These are phyloP conservation scores for Ditylenchus weischeri DNA, from an alignment of 2,888 invertebrate genomes.

Conservation along the genomic window DNA sequence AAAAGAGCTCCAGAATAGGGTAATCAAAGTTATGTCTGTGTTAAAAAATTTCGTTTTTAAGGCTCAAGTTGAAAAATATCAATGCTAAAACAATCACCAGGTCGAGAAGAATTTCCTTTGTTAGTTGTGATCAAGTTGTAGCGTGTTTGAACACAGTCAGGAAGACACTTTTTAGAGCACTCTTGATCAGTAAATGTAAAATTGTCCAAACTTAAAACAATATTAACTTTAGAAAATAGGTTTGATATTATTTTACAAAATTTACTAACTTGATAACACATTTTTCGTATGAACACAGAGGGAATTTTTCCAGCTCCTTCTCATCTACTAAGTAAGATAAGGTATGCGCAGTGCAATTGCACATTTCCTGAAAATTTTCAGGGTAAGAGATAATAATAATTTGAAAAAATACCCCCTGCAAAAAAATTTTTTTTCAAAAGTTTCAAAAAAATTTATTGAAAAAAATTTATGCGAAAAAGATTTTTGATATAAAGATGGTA, in stretches of 20 bases:
- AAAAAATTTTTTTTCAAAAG: too few relatives aligned
- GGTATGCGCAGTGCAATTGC: constrained; percentile 52
- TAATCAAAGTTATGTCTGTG: constrained; percentile 44
- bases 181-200: constrained; percentile 42
- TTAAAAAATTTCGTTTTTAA: background rate
- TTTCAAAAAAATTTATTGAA: too few relatives aligned
- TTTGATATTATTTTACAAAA: too few relatives aligned
- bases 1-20: constrained; percentile 53
- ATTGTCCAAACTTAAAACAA: constrained; percentile 25
- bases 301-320: constrained; percentile 40
- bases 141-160: constrained; percentile 46
- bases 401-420: too few relatives aligned
- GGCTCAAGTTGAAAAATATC: background rate
- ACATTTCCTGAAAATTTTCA: constrained; percentile 42
- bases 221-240: too few relatives aligned
- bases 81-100: constrained; percentile 36
- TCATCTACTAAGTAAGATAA: constrained; percentile 46
- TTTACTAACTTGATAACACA: constrained; percentile 30
- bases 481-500: too few relatives aligned
- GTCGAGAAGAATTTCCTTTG: constrained; percentile 45
- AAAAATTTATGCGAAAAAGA: too few relatives aligned
- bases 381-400: background rate
- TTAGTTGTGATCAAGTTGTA: constrained; percentile 42
- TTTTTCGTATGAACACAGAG: constrained; percentile 51
- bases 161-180: constrained; percentile 46